A percentile compares a stretch with the other conserved stretches of the same genome.
Conservation (phyloP, 2,888 invertebrate species). For the Autographa gamma region DNA sequence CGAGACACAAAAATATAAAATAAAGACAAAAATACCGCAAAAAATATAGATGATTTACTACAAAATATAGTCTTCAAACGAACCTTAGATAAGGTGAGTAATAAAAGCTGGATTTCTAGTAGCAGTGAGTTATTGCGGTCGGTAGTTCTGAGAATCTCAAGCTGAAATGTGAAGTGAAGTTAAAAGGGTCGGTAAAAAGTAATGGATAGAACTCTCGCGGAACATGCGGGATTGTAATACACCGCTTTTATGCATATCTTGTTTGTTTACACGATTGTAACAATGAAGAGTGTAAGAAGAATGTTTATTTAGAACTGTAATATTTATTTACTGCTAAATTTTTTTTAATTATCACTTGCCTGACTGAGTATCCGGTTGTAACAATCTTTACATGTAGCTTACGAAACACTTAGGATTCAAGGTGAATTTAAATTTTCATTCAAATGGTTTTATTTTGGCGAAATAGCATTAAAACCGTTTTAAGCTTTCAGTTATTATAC, state of each 20-base stretch:
- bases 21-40: conserved; percentile 34
- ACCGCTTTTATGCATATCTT: conserved; percentile 45
- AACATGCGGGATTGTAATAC: conserved; percentile 32
- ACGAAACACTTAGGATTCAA: too few relatives aligned
- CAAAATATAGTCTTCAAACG: conserved; percentile 47
- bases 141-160: conserved; percentile 59
- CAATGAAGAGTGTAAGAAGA: too few relatives aligned
- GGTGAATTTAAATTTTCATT: too few relatives aligned
- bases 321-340: too few relatives aligned
- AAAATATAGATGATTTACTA: conserved; percentile 51
- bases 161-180: conserved; percentile 59
- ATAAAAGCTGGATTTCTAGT: conserved; percentile 56
- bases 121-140: conserved; percentile 62
- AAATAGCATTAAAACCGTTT: too few relatives aligned
- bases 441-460: too few relatives aligned
- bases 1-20: conserved; percentile 37
- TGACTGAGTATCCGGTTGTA: too few relatives aligned
- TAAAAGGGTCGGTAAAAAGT: conserved; percentile 64
- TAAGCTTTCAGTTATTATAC: too few relatives aligned
- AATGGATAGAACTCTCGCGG: conserved; percentile 54
- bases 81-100: conserved; percentile 58
- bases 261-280: conserved; percentile 9
- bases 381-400: too few relatives aligned
- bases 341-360: too few relatives aligned
- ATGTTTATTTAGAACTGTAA: too few relatives aligned